Evolutionary conservation across 2,797 vertebrate species (phyloP), one percentile per base, ranked within the genome.

Genomic region (Acipenser transmontanus): DNA sequence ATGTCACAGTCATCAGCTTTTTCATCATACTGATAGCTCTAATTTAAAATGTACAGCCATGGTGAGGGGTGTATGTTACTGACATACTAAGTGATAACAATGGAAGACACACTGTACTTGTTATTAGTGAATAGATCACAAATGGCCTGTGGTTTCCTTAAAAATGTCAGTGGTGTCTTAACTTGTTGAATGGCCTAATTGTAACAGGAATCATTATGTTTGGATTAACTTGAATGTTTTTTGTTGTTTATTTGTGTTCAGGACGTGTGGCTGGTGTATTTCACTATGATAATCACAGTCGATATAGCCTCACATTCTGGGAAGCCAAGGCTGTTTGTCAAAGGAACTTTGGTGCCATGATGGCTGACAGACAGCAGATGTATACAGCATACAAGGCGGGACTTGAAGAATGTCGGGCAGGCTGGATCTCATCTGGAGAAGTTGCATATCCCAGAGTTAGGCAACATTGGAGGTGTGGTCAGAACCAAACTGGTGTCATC

Each of bases 371-470:
- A 34, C 49, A 63, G 2, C 75, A 76, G 49, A 61, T 76, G 6
- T 14, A 61, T 13, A 12, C 60, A 34, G 75, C 75, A 8, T 63
- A 69, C 13, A 59, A 69, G 10, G 63, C 64, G 50, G 75, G 75
- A 2, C 50, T 76, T 12, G 70, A 76, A 52, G 75, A 72, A 59
- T 76, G 75, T 50, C 63, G 75, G 7, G 75, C 75, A 59, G 73
- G 75, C n/a, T 76, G 75, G 75, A 70, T 74, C 10, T 62, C 50
- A 10, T 61, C 47, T 34, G 64, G 60, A 17, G 75, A 76, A 51
- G 75, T 74, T 6, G 75, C 68, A 12, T 76, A 76, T 62, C 75
- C 75, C n/a, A 69, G 75, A 49, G 63, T 74, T 56, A 64, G 65
- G 61, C 57, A 66, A 63, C 71, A 65, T 60, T 76, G 75, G 75